A percentile compares a stretch with the other conserved stretches of the same genome.
Evolutionary conservation across 1,140 invertebrate species (phyloP).

Genomic region (Bactericera cockerelli): DNA sequence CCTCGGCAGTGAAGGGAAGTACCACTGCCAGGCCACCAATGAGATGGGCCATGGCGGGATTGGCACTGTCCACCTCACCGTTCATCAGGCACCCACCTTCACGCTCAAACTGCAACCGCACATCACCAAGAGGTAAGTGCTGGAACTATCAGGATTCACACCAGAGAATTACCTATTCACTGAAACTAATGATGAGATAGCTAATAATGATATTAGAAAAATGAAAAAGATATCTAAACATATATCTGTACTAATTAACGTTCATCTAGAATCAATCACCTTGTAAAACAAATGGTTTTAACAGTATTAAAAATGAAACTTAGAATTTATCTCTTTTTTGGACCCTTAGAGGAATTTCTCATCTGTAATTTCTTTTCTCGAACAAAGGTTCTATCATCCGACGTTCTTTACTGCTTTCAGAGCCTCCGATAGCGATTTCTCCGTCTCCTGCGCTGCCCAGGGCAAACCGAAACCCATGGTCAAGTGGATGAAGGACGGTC

Average conservation of each 20-base stretch:
- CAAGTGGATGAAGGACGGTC: conserved; percentile 72
- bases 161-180: neutral
- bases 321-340: too few species aligned
- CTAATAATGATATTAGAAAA: too few species aligned
- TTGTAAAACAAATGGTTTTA: too few species aligned
- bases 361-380: too few species aligned
- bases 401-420: too few species aligned
- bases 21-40: conserved; percentile 77
- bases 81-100: conserved; percentile 73
- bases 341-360: too few species aligned
- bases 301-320: too few species aligned
- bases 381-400: too few species aligned
- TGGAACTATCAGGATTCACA: neutral
- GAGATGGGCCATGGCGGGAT: conserved; percentile 70
- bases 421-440: conserved; percentile 64
- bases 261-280: too few species aligned
- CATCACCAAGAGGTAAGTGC: conserved; percentile 44
- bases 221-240: too few species aligned
- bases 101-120: conserved; percentile 66
- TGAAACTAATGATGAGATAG: too few species aligned
- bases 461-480: conserved; percentile 73
- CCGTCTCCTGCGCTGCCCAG: conserved; percentile 63
- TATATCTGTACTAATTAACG: too few species aligned
- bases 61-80: conserved; percentile 63
- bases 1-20: conserved; percentile 67